These are phyloP conservation scores for Crenuchus spilurus DNA, from an alignment of 2,797 vertebrate species.

Conservation along the genomic window DNA sequence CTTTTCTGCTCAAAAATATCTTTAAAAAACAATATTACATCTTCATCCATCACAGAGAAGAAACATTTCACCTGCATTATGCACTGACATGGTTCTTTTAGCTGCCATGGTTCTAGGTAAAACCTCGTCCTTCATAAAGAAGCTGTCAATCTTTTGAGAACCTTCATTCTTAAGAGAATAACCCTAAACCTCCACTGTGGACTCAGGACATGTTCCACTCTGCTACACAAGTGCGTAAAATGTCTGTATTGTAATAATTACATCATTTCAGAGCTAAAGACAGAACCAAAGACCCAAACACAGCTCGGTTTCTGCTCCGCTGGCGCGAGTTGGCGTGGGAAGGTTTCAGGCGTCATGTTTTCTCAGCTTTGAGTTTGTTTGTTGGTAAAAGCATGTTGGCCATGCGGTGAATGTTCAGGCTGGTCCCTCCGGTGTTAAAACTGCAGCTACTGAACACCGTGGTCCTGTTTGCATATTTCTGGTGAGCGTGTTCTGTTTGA, in stretches of 20 bases:
- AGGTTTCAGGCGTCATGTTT: constrained; percentile 62
- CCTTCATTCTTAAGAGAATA: too few relatives aligned
- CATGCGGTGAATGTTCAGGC: constrained; percentile 51
- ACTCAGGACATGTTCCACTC: too few relatives aligned
- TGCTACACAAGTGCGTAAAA: too few relatives aligned
- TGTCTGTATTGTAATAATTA: not conserved
- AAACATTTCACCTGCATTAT: too few relatives aligned
- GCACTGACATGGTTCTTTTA: too few relatives aligned
- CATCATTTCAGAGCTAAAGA: not conserved
- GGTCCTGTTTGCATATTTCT: constrained; percentile 25
- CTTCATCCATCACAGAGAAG: too few relatives aligned
- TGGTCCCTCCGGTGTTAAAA: constrained; percentile 44
- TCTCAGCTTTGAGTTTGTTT: constrained; percentile 38
- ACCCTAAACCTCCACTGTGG: too few relatives aligned
- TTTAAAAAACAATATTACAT: too few relatives aligned
- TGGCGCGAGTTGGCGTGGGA: not conserved
- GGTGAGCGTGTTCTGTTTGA: constrained; percentile 16
- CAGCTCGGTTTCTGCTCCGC: constrained; percentile 19
- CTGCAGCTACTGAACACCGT: not conserved
- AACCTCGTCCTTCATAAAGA: too few relatives aligned
- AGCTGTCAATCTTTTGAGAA: too few relatives aligned
- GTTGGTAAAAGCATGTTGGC: constrained; percentile 1
- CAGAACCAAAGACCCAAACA: constrained; percentile 19
- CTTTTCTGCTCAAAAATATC: too few relatives aligned
- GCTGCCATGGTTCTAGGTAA: too few relatives aligned